phyloP scores from a whole-genome alignment of 1,140 invertebrate genomes.

The Zeugodacus cucurbitae region DNA sequence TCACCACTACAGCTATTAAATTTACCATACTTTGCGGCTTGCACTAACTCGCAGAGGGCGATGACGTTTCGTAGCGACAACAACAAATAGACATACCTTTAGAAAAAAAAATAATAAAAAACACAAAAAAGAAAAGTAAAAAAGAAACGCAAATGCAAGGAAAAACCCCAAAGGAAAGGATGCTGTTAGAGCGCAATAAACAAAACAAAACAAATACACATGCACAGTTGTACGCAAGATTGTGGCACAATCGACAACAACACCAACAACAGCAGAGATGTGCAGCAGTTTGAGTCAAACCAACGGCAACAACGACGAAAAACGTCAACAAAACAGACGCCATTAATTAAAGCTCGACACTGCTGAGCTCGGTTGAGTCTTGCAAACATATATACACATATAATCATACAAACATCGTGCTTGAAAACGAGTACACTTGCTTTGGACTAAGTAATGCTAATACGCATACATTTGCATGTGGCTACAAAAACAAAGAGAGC shows the following conservation, averaged over 20 bases:
- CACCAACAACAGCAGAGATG: not conserved
- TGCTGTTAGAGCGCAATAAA: not conserved
- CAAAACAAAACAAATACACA: not conserved
- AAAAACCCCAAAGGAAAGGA: not conserved
- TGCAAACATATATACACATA: not conserved
- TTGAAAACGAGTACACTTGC: not conserved
- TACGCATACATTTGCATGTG: not conserved
- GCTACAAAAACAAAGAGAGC: not conserved
- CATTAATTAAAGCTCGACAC: conserved; percentile 37
- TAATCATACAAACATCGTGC: not conserved
- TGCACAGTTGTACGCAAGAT: not conserved
- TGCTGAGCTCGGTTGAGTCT: not conserved
- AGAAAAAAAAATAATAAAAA: not conserved
- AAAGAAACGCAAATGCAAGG: not conserved
- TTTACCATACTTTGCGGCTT: not conserved
- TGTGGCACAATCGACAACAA: not conserved
- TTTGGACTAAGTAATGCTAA: not conserved
- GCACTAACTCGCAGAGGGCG: not conserved
- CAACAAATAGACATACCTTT: not conserved
- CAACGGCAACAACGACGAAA: not conserved
- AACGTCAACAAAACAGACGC: conserved; percentile 24
- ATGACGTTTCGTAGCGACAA: not conserved
- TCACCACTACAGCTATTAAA: not conserved
- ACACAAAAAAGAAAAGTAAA: no score
- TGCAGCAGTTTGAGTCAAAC: not conserved